Base-by-base conservation (phyloP, 2,888 invertebrate genomes). In the Panopea generosa region DNA sequence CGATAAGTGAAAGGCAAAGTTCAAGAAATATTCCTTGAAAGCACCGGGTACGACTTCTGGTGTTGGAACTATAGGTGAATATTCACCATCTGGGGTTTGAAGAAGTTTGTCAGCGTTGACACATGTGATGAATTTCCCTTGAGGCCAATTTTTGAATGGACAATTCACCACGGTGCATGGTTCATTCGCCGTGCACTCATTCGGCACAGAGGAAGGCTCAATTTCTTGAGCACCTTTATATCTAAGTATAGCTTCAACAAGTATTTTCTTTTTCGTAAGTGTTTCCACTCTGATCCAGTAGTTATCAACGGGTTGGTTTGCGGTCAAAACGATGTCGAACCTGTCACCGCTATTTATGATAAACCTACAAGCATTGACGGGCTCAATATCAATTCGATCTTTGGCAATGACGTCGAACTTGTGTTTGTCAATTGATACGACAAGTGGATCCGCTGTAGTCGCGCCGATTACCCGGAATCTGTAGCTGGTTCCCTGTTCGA, bases 1-100 rank as follows among this genome's bases (percentile, higher is more conserved):
- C 65, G 70, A 4, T 88, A 87, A 6, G 89, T n/a, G 87, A 59
- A 89, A 89, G 16, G 85, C 89, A 74, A 87, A 90, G 65, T 90
- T 90, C 0, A 89, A 70, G 60, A 90, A 90, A 40, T 82, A 69
- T 76, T 1, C 71, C 77, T 0, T 47, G 16, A 1, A 33, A 45
- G 26, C 68, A 57, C 3, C 81, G 81, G 11, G 84, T 80, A 1
- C 79, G 80, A 14, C 76, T 38, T 70, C 55, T 6, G 47, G 57
- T n/a, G 67, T 43, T 6, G 38, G 24, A n/a, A 84, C 66, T 61
- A 67, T 75, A n/a, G n/a, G n/a, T n/a, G n/a, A n/a, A n/a, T n/a
- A n/a, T n/a, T n/a, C n/a, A n/a, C n/a, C n/a, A n/a, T n/a, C n/a
- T n/a, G n/a, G n/a, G n/a, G n/a, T n/a, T n/a, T n/a, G n/a, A n/a